Evolutionary conservation across 2,888 invertebrate genomes (phyloP).

Genomic region (Acleris holmiana): DNA sequence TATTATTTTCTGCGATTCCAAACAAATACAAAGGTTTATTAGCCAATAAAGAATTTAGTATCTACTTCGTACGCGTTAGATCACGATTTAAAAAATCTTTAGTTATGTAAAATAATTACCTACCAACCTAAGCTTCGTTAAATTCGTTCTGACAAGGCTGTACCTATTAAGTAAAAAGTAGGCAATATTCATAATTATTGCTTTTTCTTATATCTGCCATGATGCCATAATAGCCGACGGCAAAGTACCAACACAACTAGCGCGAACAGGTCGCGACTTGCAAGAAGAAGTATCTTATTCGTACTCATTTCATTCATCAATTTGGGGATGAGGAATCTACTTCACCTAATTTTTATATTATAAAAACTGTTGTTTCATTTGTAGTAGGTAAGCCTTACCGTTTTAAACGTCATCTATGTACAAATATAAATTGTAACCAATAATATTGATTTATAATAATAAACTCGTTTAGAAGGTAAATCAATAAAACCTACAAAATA

Average conservation of each 20-base stretch:
- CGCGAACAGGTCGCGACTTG: conserved; percentile 53
- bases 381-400: no score
- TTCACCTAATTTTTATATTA: neutral
- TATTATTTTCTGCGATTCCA: neutral
- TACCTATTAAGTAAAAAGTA: neutral
- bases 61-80: no score
- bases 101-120: neutral
- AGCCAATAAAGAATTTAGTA: no score
- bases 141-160: no score
- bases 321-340: neutral
- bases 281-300: conserved; percentile 24
- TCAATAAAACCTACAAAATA: no score
- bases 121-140: no score
- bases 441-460: no score
- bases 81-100: no score
- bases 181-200: conserved; percentile 1
- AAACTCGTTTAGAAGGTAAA: no score
- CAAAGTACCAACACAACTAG: conserved; percentile 40
- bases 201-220: neutral
- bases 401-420: no score
- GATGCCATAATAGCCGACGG: conserved; percentile 6
- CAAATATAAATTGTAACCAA: no score
- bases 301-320: conserved; percentile 29
- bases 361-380: neutral
- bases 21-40: no score